Conservation (phyloP, 2,888 invertebrate genomes). For the Hirtodrosophila confusa region DNA sequence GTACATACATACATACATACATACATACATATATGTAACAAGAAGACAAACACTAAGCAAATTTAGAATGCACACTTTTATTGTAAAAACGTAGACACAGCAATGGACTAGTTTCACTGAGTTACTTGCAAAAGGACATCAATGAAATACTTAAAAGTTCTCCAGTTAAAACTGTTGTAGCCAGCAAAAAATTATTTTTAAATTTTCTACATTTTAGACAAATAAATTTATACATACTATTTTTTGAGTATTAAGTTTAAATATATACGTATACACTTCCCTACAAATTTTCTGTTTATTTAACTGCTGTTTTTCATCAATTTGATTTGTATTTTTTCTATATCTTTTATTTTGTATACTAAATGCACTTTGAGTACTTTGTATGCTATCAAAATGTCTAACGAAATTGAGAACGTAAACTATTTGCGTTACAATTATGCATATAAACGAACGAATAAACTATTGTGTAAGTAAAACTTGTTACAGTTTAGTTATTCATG, state of each 20-base stretch:
- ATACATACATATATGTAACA: conserved; percentile 18
- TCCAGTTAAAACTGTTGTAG: conserved; percentile 25
- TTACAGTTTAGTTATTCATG: conserved; percentile 7
- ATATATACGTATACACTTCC: conserved; percentile 4
- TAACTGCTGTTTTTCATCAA: conserved; percentile 35
- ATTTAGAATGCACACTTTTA: conserved; percentile 57
- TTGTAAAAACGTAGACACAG: conserved; percentile 37
- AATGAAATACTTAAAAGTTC: conserved; percentile 24
- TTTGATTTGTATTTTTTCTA: conserved; percentile 10
- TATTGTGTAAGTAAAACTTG: conserved; percentile 58
- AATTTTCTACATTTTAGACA: conserved; percentile 35
- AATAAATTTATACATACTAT: conserved; percentile 30
- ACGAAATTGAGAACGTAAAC: conserved; percentile 67
- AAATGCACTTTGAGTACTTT: conserved; percentile 56
- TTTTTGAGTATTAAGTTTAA: conserved; percentile 24
- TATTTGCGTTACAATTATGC: conserved; percentile 70
- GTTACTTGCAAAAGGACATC: conserved; percentile 5
- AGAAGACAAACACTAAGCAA: conserved; percentile 43
- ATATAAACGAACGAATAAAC: conserved; percentile 67
- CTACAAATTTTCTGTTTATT: conserved; percentile 16
- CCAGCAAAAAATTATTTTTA: conserved; percentile 24
- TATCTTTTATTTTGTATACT: conserved; percentile 21
- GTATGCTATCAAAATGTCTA: conserved; percentile 75
- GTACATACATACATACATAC: conserved; percentile 24
- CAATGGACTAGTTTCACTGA: conserved; percentile 7